Conservation (phyloP, 2,888 invertebrate species). For the Erebia ligea region DNA sequence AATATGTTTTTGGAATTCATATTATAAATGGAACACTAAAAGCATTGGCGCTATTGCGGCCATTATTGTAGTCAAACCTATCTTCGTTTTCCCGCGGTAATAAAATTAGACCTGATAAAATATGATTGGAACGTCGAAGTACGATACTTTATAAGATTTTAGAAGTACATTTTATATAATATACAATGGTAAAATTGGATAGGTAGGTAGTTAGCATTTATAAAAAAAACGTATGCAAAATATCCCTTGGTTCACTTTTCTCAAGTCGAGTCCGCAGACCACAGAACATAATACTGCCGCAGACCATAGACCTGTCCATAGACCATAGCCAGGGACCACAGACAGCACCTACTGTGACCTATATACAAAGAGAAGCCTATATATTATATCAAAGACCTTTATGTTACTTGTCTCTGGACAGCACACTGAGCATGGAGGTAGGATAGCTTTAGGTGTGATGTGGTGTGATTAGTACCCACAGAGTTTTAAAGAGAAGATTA, state of each 20-base stretch:
- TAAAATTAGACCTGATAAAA: constrained; percentile 43
- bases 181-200: constrained; percentile 25
- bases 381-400: too few relatives aligned
- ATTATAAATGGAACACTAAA: constrained; percentile 66
- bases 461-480: too few relatives aligned
- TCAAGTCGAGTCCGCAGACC: constrained; percentile 39
- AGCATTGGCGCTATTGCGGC: constrained; percentile 82
- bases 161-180: constrained; percentile 29
- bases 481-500: too few relatives aligned
- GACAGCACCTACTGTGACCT: too few relatives aligned
- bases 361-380: too few relatives aligned
- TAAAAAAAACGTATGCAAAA: constrained; percentile 37
- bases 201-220: constrained; percentile 23
- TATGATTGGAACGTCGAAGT: constrained; percentile 39
- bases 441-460: too few relatives aligned
- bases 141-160: constrained; percentile 32
- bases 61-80: constrained; percentile 79
- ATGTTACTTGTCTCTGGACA: too few relatives aligned
- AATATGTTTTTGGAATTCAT: constrained; percentile 61
- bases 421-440: too few relatives aligned
- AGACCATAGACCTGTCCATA: too few relatives aligned
- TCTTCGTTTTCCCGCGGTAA: constrained; percentile 80
- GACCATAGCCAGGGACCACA: too few relatives aligned
- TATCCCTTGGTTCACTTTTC: constrained; percentile 28
- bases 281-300: too few relatives aligned